Evolutionary conservation across 2,797 vertebrate genomes (phyloP).

Genomic region (Pseudochirops corinnae): DNA sequence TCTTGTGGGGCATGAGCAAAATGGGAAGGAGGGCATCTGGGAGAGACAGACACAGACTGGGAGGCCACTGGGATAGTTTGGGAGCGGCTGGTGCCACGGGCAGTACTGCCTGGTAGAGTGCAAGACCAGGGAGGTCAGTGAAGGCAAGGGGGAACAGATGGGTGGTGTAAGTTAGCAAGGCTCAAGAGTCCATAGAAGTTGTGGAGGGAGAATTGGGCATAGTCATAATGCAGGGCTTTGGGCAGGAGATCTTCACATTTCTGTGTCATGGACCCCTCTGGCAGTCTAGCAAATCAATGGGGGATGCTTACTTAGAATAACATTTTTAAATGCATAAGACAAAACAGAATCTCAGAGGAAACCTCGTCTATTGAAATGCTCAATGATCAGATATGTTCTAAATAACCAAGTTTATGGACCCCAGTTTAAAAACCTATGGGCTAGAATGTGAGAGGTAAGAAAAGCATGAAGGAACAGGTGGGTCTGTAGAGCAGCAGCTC

Average conservation of each 20-base stretch:
- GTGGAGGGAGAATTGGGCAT: neutral
- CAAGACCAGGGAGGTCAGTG: neutral
- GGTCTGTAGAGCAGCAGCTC: neutral
- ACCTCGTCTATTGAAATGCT: neutral
- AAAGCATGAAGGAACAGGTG: neutral
- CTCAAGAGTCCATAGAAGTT: neutral
- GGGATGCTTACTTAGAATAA: neutral
- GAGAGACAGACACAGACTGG: neutral
- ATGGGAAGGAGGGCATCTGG: neutral
- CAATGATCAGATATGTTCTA: neutral
- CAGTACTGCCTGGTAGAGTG: fast-evolving
- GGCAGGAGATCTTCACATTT: neutral
- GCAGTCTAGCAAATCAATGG: neutral
- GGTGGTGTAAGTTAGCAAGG: neutral
- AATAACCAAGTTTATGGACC: neutral
- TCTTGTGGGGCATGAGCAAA: neutral
- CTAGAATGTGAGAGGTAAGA: neutral
- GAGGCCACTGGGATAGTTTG: neutral
- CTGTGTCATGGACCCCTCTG: neutral
- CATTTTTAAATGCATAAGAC: neutral
- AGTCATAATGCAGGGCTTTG: neutral
- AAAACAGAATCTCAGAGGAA: neutral
- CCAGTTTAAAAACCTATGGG: neutral
- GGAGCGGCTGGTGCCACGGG: neutral
- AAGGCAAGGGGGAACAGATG: neutral